Conservation (phyloP, 2,888 invertebrate species). For the Atherix ibis region DNA sequence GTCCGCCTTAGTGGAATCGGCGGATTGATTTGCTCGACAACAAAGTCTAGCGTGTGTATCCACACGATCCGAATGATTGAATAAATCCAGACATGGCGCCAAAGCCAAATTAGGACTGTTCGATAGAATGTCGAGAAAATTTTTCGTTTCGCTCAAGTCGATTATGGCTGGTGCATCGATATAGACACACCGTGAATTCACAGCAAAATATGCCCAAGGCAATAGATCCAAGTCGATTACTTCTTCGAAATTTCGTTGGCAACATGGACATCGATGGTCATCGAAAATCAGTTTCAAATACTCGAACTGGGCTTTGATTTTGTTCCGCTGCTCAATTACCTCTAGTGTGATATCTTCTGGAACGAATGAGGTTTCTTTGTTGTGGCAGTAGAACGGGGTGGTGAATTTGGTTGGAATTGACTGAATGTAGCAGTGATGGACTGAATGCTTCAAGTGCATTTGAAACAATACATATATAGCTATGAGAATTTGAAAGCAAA, state of each 20-base stretch:
- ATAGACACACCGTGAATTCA: conserved; percentile 75
- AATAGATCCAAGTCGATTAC: conserved; percentile 42
- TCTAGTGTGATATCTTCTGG: conserved; percentile 40
- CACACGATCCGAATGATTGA: conserved; percentile 62
- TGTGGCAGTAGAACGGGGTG: conserved; percentile 50
- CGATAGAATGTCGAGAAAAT: neutral
- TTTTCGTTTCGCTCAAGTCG: neutral
- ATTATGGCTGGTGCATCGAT: conserved; percentile 35
- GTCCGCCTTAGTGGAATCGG: neutral
- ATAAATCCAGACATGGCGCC: conserved; percentile 78
- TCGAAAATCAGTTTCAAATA: conserved; percentile 15
- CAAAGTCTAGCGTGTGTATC: conserved; percentile 37
- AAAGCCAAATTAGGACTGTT: conserved; percentile 48
- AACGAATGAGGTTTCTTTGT: conserved; percentile 38
- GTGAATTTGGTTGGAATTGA: conserved; percentile 50
- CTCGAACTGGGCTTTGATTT: conserved; percentile 26
- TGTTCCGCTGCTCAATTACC: conserved; percentile 37
- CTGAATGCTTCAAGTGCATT: conserved; percentile 39
- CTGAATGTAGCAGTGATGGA: conserved; percentile 48
- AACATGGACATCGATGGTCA: conserved; percentile 28
- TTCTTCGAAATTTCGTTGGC: too few relatives aligned
- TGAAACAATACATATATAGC: conserved; percentile 58
- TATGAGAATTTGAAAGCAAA: conserved; percentile 55
- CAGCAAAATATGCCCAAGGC: conserved; percentile 68
- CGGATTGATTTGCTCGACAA: too few relatives aligned